A percentile compares a stretch with the other conserved stretches of the same genome.
These are phyloP conservation scores for Myripristis jacobus DNA, from an alignment of 2,797 vertebrate species.

Conservation along the genomic window DNA sequence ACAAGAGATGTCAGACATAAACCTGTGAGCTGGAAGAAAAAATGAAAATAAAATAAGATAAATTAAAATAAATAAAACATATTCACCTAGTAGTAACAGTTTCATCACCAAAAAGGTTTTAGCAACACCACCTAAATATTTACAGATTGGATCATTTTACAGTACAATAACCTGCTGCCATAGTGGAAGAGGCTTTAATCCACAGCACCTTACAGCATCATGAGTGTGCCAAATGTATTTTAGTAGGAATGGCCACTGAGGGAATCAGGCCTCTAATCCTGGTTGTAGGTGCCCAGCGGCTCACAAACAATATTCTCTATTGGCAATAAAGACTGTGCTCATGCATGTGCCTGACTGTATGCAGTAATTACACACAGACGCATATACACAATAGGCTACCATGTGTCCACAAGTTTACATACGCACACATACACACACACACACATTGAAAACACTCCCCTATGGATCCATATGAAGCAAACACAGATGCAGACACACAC, in stretches of 20 bases:
- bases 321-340: not conserved
- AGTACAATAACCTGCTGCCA: not conserved
- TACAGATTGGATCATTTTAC: not conserved
- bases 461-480: conserved; percentile 7
- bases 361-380: not conserved
- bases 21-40: not conserved
- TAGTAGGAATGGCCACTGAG: not conserved
- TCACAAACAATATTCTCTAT: conserved; percentile 1
- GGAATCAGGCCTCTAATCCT: not conserved
- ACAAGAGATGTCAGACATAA: not conserved
- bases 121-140: not conserved
- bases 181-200: not conserved
- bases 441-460: not conserved
- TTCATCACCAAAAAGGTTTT: not conserved
- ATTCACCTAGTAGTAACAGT: not conserved
- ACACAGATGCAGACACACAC: conserved; percentile 5
- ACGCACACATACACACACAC: not conserved
- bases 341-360: not conserved
- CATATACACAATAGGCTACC: not conserved
- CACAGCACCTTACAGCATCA: not conserved
- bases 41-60: too few species aligned
- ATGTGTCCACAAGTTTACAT: not conserved
- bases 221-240: not conserved
- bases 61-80: too few species aligned
- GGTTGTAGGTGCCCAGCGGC: too few species aligned